A percentile compares a stretch with the other conserved stretches of the same genome.
Evolutionary conservation across 64 coral and sea anemone species (phyloP).

Genomic region (Montipora capricornis): DNA sequence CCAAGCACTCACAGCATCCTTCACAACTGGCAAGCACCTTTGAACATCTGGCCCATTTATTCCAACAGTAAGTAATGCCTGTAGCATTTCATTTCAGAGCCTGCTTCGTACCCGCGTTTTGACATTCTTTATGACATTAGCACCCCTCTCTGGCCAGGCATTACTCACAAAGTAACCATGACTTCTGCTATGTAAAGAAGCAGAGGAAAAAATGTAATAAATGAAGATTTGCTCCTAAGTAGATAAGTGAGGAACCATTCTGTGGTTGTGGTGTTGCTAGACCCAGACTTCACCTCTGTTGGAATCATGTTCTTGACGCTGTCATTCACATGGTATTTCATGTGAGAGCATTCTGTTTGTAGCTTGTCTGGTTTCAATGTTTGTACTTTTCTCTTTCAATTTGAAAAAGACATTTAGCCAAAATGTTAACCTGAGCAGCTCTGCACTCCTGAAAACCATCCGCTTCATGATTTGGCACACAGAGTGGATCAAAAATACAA

Average conservation of each 20-base stretch:
- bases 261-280: slow-evolving; percentile 30
- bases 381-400: slow-evolving; percentile 43
- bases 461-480: not conserved
- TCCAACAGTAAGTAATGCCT: not conserved
- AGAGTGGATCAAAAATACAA: not conserved
- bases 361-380: slow-evolving; percentile 36
- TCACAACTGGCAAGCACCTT: not conserved
- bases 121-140: not conserved
- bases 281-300: slow-evolving; percentile 29
- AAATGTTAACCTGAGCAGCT: slow-evolving; percentile 13
- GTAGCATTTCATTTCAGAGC: slow-evolving; percentile 16
- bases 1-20: not conserved
- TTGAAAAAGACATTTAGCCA: slow-evolving; percentile 37
- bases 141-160: not conserved
- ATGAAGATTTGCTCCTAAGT: slow-evolving; percentile 38
- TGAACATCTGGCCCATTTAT: slow-evolving; percentile 35
- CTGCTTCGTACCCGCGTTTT: not conserved
- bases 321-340: slow-evolving; percentile 13
- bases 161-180: not conserved
- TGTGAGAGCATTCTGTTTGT: slow-evolving; percentile 34
- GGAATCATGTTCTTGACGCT: slow-evolving; percentile 38
- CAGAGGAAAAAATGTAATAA: slow-evolving; percentile 52
- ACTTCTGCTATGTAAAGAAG: slow-evolving; percentile 3
- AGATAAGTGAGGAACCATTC: slow-evolving; percentile 50
- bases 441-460: no score